Conservation (phyloP, 2,888 invertebrate genomes). For the Pristionchus entomophagus region DNA sequence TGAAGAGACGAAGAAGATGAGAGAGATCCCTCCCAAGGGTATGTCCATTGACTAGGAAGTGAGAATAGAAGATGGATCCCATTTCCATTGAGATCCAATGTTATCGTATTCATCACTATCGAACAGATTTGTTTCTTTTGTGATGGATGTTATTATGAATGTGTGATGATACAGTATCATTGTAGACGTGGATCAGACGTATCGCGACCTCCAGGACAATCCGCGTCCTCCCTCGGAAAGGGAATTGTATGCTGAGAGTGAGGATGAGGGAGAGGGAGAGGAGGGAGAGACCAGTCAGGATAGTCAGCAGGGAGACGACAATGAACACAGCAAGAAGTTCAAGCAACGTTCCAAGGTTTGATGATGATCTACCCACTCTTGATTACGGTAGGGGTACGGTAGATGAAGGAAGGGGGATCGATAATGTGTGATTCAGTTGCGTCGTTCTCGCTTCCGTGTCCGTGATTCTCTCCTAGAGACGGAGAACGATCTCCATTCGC, state of each 20-base stretch:
- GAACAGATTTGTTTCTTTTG: background rate
- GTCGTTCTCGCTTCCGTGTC: slow-evolving; percentile 44
- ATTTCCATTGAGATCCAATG: background rate
- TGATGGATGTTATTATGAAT: background rate
- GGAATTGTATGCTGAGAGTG: slow-evolving; percentile 32
- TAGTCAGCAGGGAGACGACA: too few species aligned
- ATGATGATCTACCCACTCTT: background rate
- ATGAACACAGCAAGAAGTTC: background rate
- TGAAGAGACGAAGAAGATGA: background rate
- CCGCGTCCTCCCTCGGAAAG: slow-evolving; percentile 1
- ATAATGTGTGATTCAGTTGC: background rate
- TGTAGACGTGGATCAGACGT: background rate
- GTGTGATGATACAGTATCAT: too few species aligned
- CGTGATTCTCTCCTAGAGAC: slow-evolving; percentile 31
- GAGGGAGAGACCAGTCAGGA: background rate
- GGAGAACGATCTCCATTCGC: background rate
- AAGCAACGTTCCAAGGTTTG: background rate
- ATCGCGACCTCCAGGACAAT: background rate
- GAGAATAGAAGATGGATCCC: background rate
- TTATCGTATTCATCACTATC: too few species aligned
- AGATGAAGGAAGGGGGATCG: background rate
- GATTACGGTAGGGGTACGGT: background rate
- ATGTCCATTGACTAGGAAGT: background rate
- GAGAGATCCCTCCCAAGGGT: slow-evolving; percentile 35
- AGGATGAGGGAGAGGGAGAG: background rate